A percentile compares a stretch with the other conserved stretches of the same genome.
These are phyloP conservation scores for Dynastes tityus DNA, from an alignment of 2,888 invertebrate genomes.

Conservation along the genomic window DNA sequence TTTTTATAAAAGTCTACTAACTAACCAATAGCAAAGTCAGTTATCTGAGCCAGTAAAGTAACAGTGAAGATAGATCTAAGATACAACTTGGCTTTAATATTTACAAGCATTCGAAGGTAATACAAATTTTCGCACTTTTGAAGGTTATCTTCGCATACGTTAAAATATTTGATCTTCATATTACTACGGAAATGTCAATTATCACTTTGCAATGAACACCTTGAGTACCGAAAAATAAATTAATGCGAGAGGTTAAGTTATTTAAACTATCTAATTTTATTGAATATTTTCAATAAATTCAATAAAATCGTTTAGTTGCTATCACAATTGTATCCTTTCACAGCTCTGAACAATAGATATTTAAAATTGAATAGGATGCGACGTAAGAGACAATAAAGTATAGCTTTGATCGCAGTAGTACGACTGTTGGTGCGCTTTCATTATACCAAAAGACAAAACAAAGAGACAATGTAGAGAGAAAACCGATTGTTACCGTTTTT, in stretches of 20 bases:
- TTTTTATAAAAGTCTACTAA: too few species aligned
- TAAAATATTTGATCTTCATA: constrained; percentile 3
- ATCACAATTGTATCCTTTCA: too few species aligned
- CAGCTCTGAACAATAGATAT: neutral
- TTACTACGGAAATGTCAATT: neutral
- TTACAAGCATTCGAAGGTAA: neutral
- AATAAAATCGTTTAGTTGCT: too few species aligned
- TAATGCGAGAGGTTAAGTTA: too few species aligned
- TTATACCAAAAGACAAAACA: neutral
- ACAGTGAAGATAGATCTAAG: too few species aligned
- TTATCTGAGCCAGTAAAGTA: too few species aligned
- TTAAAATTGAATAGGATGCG: neutral
- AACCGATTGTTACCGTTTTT: constrained; percentile 18
- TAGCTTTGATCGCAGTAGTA: constrained; percentile 5
- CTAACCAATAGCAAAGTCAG: too few species aligned
- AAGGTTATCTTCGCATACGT: neutral
- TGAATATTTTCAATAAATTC: too few species aligned
- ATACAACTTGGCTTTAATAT: too few species aligned
- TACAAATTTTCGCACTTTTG: neutral
- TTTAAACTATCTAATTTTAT: too few species aligned
- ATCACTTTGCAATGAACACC: neutral
- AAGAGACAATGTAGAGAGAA: constrained; percentile 14
- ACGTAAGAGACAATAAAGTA: neutral
- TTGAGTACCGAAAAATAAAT: neutral
- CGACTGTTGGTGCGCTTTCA: constrained; percentile 4